These are phyloP conservation scores for Eurypyga helias DNA, from an alignment of 2,113 vertebrate species.

Conservation along the genomic window DNA sequence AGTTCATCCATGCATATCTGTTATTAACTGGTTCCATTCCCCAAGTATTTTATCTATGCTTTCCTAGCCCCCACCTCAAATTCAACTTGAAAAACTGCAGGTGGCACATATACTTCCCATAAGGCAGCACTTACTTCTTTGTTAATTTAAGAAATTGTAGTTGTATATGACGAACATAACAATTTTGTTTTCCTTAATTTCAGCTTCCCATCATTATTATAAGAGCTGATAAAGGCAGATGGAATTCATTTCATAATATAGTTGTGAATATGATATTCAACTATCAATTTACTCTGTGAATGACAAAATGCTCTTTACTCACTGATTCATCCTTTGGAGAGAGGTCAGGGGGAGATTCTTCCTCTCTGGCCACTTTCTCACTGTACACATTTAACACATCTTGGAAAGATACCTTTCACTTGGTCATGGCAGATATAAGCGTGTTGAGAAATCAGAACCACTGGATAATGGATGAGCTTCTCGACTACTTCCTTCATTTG, in stretches of 20 bases:
- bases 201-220: neutral
- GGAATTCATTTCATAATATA: neutral
- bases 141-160: neutral
- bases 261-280: neutral
- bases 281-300: neutral
- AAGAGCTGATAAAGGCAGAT: neutral
- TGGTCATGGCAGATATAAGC: neutral
- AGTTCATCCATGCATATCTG: neutral
- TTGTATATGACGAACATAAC: neutral
- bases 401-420: neutral
- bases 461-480: neutral
- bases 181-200: neutral
- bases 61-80: neutral
- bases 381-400: neutral
- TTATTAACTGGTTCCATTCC: neutral
- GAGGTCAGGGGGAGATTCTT: neutral
- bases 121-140: neutral
- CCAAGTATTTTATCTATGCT: neutral
- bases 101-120: neutral
- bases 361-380: neutral
- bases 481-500: neutral
- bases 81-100: neutral
- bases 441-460: neutral
- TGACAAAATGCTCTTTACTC: neutral
- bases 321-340: neutral